Percentiles rank a stretch among this genome's conserved stretches.
Evolutionary conservation across 2,888 invertebrate species (phyloP).

Genomic region (Agonopterix alstromeriana): DNA sequence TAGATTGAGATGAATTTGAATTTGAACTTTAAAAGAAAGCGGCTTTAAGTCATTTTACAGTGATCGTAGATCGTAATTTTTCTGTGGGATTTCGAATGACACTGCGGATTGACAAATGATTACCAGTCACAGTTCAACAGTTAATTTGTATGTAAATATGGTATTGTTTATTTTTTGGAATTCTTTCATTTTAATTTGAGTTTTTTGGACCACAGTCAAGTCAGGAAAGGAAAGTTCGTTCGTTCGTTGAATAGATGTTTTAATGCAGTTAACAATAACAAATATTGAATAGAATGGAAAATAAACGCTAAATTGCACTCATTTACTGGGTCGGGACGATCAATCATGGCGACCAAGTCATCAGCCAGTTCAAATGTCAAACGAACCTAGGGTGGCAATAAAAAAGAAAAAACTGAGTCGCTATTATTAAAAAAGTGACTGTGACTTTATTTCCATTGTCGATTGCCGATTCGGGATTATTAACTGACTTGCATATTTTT

Average conservation of each 20-base stretch:
- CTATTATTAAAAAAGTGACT: slow-evolving; percentile 77
- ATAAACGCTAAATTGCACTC: slow-evolving; percentile 73
- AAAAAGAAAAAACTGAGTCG: slow-evolving; percentile 66
- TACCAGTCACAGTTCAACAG: slow-evolving; percentile 62
- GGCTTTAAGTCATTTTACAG: slow-evolving; percentile 30
- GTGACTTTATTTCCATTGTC: slow-evolving; percentile 76
- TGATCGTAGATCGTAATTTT: slow-evolving; percentile 16
- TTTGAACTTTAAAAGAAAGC: slow-evolving; percentile 36
- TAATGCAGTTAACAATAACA: slow-evolving; percentile 53
- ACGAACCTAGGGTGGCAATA: slow-evolving; percentile 73
- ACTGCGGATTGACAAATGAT: slow-evolving; percentile 67
- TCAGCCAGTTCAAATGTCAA: slow-evolving; percentile 76
- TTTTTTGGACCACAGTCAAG: background rate
- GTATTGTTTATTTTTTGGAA: slow-evolving; percentile 26
- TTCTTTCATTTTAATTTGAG: background rate
- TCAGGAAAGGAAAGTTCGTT: too few species aligned
- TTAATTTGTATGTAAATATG: slow-evolving; percentile 68
- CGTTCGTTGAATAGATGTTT: slow-evolving; percentile 11
- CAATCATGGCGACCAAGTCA: slow-evolving; percentile 72
- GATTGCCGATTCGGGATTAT: slow-evolving; percentile 75
- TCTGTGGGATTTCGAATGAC: slow-evolving; percentile 56
- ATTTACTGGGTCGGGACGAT: slow-evolving; percentile 71
- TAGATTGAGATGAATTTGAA: slow-evolving; percentile 18
- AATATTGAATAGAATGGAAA: slow-evolving; percentile 59
- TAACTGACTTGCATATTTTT: slow-evolving; percentile 77